These are phyloP conservation scores for Tromatobia lineatoria DNA, from an alignment of 2,888 invertebrate species.

Conservation along the genomic window DNA sequence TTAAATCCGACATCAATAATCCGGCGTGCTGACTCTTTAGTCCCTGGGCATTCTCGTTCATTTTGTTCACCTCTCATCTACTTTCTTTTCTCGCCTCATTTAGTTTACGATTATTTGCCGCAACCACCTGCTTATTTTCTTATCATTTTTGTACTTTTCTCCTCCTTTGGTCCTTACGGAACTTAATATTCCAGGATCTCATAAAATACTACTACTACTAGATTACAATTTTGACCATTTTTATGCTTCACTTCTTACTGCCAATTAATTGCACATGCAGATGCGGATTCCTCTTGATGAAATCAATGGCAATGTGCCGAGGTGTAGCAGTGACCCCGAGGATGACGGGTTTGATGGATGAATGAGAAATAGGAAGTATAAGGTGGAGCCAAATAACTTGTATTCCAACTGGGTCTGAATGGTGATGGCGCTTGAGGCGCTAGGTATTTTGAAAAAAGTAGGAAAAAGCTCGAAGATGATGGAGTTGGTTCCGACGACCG, in stretches of 20 bases:
- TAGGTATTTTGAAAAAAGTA: neutral
- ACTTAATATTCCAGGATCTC: no score
- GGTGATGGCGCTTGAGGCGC: neutral
- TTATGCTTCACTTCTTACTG: neutral
- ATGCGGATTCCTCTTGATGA: neutral
- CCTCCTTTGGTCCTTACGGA: no score
- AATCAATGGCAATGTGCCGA: neutral
- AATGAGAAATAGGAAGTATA: neutral
- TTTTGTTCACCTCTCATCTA: no score
- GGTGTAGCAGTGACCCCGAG: neutral
- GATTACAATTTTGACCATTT: neutral
- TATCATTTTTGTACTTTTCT: no score
- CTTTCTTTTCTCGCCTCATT: no score
- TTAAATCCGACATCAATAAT: no score
- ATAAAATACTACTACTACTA: no score
- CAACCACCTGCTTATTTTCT: no score
- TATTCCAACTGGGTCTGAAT: neutral
- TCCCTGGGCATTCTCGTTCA: no score
- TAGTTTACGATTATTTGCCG: no score
- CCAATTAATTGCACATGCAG: neutral
- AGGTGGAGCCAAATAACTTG: neutral
- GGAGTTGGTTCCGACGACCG: constrained; percentile 28
- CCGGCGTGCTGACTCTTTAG: no score
- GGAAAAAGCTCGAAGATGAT: constrained; percentile 16
- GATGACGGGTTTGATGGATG: neutral